phyloP scores from a whole-genome alignment of 2,797 vertebrate species.

The Myripristis murdjan region DNA sequence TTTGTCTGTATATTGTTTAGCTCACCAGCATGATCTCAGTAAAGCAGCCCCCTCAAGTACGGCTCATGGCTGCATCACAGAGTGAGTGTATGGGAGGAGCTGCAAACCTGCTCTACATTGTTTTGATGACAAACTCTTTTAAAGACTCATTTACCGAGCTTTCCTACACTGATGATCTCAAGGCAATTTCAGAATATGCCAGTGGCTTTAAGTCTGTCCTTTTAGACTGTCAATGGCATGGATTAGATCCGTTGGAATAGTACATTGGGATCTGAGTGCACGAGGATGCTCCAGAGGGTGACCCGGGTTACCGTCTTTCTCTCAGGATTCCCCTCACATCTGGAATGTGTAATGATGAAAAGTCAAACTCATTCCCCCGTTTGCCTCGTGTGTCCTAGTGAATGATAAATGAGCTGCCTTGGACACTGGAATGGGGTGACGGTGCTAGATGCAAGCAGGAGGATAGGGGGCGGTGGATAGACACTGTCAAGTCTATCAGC shows the following conservation, averaged over 20 bases:
- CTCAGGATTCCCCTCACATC: constrained; percentile 70
- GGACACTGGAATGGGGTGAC: constrained; percentile 56
- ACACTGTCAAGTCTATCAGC: constrained; percentile 44
- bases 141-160: constrained; percentile 57
- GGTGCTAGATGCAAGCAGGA: constrained; percentile 31
- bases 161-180: constrained; percentile 63
- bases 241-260: constrained; percentile 63
- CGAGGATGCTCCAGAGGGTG: constrained; percentile 65
- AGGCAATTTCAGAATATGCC: constrained; percentile 62
- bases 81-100: constrained; percentile 33
- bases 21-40: constrained; percentile 58
- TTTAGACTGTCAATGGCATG: constrained; percentile 62
- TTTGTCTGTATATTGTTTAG: constrained; percentile 51
- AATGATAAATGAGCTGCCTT: constrained; percentile 72
- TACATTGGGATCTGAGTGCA: constrained; percentile 52
- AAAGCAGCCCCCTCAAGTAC: constrained; percentile 41
- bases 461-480: constrained; percentile 20
- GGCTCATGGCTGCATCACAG: constrained; percentile 24
- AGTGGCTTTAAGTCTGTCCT: constrained; percentile 71
- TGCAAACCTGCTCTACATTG: constrained; percentile 47
- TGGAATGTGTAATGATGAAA: constrained; percentile 74
- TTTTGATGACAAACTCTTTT: constrained; percentile 44
- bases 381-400: constrained; percentile 62
- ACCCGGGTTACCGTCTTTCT: constrained; percentile 66
- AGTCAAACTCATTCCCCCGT: constrained; percentile 42